Conservation (phyloP, 30 jellyfish, hydroid and myxozoan species). For the Turritopsis rubra region DNA sequence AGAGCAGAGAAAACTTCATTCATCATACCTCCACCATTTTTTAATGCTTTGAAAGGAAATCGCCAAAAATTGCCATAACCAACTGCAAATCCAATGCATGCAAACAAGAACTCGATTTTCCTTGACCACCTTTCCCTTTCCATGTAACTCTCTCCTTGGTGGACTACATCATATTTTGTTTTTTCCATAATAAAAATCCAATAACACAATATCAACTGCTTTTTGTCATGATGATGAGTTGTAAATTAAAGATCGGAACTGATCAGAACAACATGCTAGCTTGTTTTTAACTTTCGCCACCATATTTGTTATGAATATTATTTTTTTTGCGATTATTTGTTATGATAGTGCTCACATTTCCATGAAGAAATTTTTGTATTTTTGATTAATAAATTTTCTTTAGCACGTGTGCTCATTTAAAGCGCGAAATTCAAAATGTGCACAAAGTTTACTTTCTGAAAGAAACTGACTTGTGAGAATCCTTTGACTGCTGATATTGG, state of each 20-base stretch:
- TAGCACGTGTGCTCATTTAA: not conserved
- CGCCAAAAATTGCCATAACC: slow-evolving; percentile 98
- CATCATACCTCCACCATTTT: slow-evolving; percentile 91
- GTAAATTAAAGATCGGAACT: not conserved
- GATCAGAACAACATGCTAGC: not conserved
- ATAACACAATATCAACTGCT: no score
- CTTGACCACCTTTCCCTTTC: slow-evolving; percentile 82
- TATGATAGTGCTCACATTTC: not conserved
- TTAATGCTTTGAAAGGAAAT: slow-evolving; percentile 85
- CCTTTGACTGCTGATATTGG: no score
- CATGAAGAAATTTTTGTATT: not conserved
- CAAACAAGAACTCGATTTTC: slow-evolving; percentile 71
- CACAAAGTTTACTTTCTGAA: no score
- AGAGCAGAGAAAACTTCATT: no score
- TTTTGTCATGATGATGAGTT: no score
- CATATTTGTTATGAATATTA: no score
- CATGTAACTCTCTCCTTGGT: not conserved
- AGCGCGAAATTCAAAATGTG: not conserved
- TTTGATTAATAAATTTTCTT: not conserved
- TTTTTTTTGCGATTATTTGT: no score
- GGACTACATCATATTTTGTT: not conserved
- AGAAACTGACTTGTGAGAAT: no score
- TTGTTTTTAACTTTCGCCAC: not conserved
- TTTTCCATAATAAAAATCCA: not conserved
- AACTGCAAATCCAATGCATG: slow-evolving; percentile 92